phyloP scores from a whole-genome alignment of 2,113 vertebrate species.

The Sterrhoptilus dennistouni region DNA sequence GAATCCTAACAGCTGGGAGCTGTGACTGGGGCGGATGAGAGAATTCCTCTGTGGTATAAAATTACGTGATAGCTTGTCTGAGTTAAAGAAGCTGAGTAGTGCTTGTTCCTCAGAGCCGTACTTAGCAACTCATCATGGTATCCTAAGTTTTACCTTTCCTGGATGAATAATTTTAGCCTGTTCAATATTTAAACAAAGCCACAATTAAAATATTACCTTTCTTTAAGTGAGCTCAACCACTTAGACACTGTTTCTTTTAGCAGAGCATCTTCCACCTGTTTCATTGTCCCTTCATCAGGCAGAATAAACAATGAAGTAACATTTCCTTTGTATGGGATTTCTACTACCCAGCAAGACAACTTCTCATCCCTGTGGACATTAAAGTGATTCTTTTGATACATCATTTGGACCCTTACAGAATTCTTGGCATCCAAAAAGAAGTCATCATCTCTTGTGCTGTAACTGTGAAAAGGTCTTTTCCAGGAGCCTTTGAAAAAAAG shows the following conservation, averaged over 20 bases:
- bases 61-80: background rate
- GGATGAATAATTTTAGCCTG: background rate
- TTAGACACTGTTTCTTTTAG: slow-evolving; percentile 20
- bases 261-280: slow-evolving; percentile 46
- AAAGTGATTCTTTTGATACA: slow-evolving; percentile 50
- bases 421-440: slow-evolving; percentile 73
- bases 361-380: slow-evolving; percentile 53
- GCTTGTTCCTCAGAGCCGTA: background rate
- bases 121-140: background rate
- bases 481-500: slow-evolving; percentile 74
- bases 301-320: slow-evolving; percentile 50
- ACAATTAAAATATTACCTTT: slow-evolving; percentile 19
- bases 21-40: background rate
- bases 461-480: slow-evolving; percentile 74
- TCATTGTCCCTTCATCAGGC: slow-evolving; percentile 48
- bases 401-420: slow-evolving; percentile 80
- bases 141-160: background rate
- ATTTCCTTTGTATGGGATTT: slow-evolving; percentile 27
- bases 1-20: background rate
- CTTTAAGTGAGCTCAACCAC: background rate
- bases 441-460: slow-evolving; percentile 18
- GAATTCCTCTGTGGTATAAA: background rate
- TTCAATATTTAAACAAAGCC: background rate
- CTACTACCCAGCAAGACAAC: slow-evolving; percentile 37
- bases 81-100: background rate